Evolutionary conservation across 2,888 invertebrate genomes (phyloP).

Genomic region (Drosophila merina): DNA sequence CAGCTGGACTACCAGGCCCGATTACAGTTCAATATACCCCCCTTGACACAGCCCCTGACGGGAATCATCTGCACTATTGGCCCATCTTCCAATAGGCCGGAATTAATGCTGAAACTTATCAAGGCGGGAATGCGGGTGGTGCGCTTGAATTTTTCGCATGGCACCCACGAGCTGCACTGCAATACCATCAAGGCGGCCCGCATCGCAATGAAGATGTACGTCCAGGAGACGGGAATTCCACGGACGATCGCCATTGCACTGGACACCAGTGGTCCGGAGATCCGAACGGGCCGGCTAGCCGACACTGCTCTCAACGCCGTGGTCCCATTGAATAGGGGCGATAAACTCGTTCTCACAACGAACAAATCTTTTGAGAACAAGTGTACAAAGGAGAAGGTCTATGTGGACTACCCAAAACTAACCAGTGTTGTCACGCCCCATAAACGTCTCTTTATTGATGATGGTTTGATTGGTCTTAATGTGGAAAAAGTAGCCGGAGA

Average conservation of each 20-base stretch:
- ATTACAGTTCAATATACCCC: constrained; percentile 95
- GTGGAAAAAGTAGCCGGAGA: constrained; percentile 88
- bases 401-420: constrained; percentile 96
- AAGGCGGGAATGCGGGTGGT: constrained; percentile 98
- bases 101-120: constrained; percentile 94
- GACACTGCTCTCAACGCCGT: constrained; percentile 93
- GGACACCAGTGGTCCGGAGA: constrained; percentile 99
- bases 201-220: constrained; percentile 90
- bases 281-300: constrained; percentile 96
- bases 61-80: constrained; percentile 99
- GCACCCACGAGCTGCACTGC: constrained; percentile 96
- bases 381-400: constrained; percentile 89
- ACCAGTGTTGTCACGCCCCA: constrained; percentile 93
- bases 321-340: constrained; percentile 93
- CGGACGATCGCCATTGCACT: constrained; percentile 96
- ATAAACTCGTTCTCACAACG: constrained; percentile 91
- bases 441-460: constrained; percentile 95
- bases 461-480: constrained; percentile 96
- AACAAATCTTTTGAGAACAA: constrained; percentile 90
- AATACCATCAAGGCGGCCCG: constrained; percentile 95
- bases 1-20: constrained; percentile 96
- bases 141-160: constrained; percentile 97
- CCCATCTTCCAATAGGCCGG: constrained; percentile 91
- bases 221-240: constrained; percentile 88
- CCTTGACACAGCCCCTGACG: constrained; percentile 93